These are phyloP conservation scores for Rhinella marina DNA, from an alignment of 2,797 vertebrate species.

Conservation along the genomic window DNA sequence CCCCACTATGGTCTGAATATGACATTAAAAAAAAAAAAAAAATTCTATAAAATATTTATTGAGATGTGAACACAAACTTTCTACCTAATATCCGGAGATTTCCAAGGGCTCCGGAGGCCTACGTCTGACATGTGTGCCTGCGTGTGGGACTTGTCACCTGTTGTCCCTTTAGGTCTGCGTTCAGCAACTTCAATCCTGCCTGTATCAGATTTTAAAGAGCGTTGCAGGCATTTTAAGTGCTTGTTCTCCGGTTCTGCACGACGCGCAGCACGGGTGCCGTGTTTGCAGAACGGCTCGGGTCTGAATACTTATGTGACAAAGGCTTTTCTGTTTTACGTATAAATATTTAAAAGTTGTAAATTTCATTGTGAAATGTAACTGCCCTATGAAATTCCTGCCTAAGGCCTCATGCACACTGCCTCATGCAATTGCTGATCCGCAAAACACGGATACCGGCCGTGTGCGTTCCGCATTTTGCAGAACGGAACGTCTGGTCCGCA, in stretches of 20 bases:
- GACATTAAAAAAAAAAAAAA: neutral
- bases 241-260: neutral
- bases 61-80: neutral
- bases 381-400: neutral
- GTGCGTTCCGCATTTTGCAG: no score
- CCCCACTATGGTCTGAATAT: no score
- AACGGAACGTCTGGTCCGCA: no score
- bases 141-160: constrained; percentile 44
- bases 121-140: constrained; percentile 44
- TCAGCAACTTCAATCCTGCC: neutral
- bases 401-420: no score
- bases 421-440: no score
- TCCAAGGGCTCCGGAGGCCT: constrained; percentile 7
- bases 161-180: constrained; percentile 25
- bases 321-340: neutral
- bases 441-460: no score
- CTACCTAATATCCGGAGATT: constrained; percentile 4
- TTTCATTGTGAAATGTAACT: constrained; percentile 3
- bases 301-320: neutral
- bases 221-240: constrained; percentile 37
- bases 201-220: constrained; percentile 47
- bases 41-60: neutral
- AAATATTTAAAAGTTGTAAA: neutral
- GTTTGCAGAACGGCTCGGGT: neutral
- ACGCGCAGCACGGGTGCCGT: neutral